Percentiles rank a stretch among this genome's conserved stretches.
These are phyloP conservation scores for Microhierax caerulescens DNA, from an alignment of 2,797 vertebrate genomes.

Conservation along the genomic window DNA sequence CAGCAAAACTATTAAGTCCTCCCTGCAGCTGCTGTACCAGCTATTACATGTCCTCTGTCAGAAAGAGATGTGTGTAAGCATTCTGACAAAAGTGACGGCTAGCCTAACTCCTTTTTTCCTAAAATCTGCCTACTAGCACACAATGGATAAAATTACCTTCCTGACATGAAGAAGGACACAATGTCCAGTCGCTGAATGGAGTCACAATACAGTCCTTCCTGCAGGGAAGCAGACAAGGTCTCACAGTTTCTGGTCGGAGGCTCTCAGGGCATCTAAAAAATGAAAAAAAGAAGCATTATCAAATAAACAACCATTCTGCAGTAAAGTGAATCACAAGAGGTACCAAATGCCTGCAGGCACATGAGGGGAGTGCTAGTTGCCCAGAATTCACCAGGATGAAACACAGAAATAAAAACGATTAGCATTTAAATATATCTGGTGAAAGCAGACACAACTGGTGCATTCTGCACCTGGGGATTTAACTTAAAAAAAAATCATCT, in stretches of 20 bases:
- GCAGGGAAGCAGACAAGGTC: conserved; percentile 90
- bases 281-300: not conserved
- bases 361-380: not conserved
- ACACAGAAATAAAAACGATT: not conserved
- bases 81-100: not conserved
- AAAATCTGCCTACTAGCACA: not conserved
- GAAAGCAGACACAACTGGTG: not conserved
- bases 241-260: conserved; percentile 89
- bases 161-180: conserved; percentile 85
- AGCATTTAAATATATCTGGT: not conserved
- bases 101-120: not conserved
- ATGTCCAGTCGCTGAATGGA: conserved; percentile 92
- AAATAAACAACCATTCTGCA: not conserved
- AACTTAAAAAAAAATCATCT: not conserved
- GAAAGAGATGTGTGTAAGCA: not conserved
- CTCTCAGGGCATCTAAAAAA: conserved; percentile 90
- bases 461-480: not conserved
- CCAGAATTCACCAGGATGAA: not conserved
- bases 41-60: not conserved
- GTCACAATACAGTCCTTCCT: conserved; percentile 93
- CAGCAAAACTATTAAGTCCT: not conserved
- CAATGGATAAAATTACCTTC: conserved; percentile 79
- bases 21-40: not conserved
- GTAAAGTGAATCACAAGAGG: not conserved
- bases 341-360: not conserved